Conservation (phyloP, 2,113 vertebrate species). For the Peromyscus leucopus region DNA sequence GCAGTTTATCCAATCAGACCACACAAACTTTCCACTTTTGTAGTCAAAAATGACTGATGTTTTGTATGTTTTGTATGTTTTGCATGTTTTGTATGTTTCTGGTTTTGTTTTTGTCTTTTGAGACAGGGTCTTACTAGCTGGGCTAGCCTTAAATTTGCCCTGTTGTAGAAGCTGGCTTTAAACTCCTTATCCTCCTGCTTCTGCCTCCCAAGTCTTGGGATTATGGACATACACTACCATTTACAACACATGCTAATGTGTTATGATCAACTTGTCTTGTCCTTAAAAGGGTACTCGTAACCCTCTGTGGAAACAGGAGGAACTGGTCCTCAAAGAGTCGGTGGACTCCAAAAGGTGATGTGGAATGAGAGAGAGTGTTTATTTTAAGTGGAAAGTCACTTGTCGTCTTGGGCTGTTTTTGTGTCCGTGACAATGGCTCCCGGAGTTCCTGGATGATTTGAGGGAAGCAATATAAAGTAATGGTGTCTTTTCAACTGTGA, state of each 20-base stretch:
- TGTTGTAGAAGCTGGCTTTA: neutral
- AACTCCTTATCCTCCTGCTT: too few relatives aligned
- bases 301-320: neutral
- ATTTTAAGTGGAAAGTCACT: neutral
- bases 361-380: neutral
- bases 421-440: neutral
- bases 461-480: neutral
- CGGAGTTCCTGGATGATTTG: neutral
- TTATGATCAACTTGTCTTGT: neutral
- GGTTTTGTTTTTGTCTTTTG: neutral
- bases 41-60: neutral
- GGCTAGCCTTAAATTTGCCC: neutral
- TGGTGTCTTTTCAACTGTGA: neutral
- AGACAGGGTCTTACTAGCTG: neutral
- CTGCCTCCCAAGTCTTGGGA: too few relatives aligned
- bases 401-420: neutral
- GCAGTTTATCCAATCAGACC: neutral
- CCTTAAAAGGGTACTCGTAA: neutral
- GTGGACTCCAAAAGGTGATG: neutral
- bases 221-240: neutral
- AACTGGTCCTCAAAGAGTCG: neutral
- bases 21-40: slow-evolving; percentile 6
- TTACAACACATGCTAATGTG: neutral
- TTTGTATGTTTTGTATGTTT: neutral
- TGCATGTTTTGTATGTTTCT: neutral